phyloP scores from a whole-genome alignment of 2,113 vertebrate species.

The Mesitornis unicolor region DNA sequence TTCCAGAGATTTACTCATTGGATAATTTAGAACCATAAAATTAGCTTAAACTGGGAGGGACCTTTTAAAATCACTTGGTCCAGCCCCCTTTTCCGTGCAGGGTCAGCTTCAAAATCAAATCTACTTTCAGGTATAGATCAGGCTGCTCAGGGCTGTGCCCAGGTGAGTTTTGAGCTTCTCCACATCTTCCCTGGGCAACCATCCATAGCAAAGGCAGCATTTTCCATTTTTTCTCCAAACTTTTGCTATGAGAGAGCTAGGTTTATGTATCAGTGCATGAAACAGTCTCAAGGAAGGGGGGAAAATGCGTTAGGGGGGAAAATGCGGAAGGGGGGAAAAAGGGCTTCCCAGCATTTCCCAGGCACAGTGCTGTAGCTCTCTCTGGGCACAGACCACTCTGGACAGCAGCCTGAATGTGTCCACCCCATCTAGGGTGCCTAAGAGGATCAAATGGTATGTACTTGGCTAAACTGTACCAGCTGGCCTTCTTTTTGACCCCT shows the following conservation, averaged over 20 bases:
- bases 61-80: background rate
- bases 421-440: no score
- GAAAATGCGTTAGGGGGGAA: no score
- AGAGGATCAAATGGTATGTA: background rate
- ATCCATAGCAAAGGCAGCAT: background rate
- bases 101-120: background rate
- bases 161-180: no score
- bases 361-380: rapidly evolving
- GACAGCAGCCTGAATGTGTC: background rate
- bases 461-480: background rate
- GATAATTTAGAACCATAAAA: background rate
- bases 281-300: background rate
- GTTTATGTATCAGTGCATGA: background rate
- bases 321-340: no score
- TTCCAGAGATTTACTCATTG: background rate
- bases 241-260: background rate
- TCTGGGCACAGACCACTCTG: background rate
- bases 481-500: background rate
- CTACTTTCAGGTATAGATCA: background rate
- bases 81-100: background rate
- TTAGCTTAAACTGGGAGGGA: background rate
- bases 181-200: background rate
- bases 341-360: background rate
- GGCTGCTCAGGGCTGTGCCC: no score
- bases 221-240: rapidly evolving